These are phyloP conservation scores for Halichoerus grypus DNA, from an alignment of 2,113 vertebrate species.

Conservation along the genomic window DNA sequence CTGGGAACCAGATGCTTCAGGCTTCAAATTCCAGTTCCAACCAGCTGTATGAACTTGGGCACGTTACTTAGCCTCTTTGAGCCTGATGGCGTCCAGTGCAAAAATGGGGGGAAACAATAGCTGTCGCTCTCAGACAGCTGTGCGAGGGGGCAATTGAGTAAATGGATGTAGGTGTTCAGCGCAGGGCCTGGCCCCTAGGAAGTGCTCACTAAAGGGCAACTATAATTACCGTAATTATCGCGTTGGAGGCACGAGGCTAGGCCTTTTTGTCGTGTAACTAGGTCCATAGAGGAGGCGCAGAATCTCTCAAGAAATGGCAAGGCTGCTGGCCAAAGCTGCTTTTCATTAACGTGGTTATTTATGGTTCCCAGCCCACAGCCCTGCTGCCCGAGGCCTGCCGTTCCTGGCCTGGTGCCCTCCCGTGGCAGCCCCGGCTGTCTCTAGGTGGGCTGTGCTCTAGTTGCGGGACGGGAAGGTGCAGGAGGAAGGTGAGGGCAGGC, in stretches of 20 bases:
- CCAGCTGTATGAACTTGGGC: conserved; percentile 27
- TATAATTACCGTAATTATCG: not conserved
- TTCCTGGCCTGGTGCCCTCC: conserved; percentile 36
- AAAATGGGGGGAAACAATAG: not conserved
- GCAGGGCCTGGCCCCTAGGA: not conserved
- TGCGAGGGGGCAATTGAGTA: conserved; percentile 8
- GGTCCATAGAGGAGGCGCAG: conserved; percentile 45
- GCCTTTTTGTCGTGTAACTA: conserved; percentile 53
- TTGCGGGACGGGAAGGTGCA: not conserved
- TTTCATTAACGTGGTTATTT: conserved; percentile 72
- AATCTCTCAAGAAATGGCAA: conserved; percentile 64
- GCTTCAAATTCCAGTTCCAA: conserved; percentile 58
- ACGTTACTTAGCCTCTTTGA: conserved; percentile 53
- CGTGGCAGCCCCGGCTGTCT: not conserved
- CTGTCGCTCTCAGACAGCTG: not conserved
- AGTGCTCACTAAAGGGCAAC: conserved; percentile 29
- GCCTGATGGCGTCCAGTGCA: not conserved
- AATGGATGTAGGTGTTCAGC: not conserved
- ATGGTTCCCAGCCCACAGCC: conserved; percentile 49
- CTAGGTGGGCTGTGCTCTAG: conserved; percentile 37
- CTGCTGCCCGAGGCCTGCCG: conserved; percentile 32
- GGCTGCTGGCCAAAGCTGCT: conserved; percentile 60
- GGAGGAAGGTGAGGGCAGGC: conserved; percentile 37
- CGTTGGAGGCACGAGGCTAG: not conserved
- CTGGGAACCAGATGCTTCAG: conserved; percentile 52